Evolutionary conservation across 2,797 vertebrate genomes (phyloP).

Genomic region (Phyllotis vaccarum): DNA sequence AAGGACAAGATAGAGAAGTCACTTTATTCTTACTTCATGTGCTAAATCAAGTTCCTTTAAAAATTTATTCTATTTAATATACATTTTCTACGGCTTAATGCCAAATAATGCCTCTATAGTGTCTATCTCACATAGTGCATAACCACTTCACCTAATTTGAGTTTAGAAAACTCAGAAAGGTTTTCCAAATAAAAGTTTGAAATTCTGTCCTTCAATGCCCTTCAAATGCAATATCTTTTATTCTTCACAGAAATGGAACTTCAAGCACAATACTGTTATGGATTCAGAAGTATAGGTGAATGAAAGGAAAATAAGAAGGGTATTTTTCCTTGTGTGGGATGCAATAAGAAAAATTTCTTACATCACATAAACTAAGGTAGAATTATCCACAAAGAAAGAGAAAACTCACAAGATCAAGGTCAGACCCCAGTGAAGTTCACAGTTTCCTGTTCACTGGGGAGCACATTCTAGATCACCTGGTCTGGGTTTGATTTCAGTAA

Average conservation of each 20-base stretch:
- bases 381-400: background rate
- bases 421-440: background rate
- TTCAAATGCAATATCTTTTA: slow-evolving; percentile 56
- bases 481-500: background rate
- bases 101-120: background rate
- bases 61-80: background rate
- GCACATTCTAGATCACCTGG: background rate
- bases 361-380: background rate
- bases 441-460: background rate
- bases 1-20: background rate
- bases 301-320: slow-evolving; percentile 47
- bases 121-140: background rate
- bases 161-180: background rate
- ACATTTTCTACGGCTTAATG: background rate
- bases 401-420: background rate
- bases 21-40: background rate
- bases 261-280: background rate
- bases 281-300: background rate
- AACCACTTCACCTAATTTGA: background rate
- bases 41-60: background rate
- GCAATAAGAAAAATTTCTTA: slow-evolving; percentile 26
- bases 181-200: slow-evolving; percentile 63
- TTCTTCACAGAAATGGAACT: slow-evolving; percentile 1
- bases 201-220: slow-evolving; percentile 47
- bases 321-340: slow-evolving; percentile 14